These are phyloP conservation scores for Saturnia pavonia DNA, from an alignment of 2,888 invertebrate genomes.

Conservation along the genomic window DNA sequence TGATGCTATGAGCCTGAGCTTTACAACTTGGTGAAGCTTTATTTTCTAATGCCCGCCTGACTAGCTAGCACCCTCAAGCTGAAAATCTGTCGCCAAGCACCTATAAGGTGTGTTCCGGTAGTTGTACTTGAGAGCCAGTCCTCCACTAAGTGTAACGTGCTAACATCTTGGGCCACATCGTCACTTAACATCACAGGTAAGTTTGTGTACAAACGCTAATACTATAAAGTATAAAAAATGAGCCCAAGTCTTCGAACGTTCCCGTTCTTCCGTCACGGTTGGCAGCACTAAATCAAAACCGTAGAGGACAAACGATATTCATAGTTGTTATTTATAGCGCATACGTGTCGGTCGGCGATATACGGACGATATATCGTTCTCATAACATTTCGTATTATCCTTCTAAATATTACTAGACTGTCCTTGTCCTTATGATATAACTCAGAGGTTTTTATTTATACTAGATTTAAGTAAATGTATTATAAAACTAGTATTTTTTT, in stretches of 20 bases:
- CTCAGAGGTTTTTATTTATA: not conserved
- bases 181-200: too few species aligned
- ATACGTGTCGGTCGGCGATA: slow-evolving; percentile 32
- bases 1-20: too few species aligned
- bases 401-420: not conserved
- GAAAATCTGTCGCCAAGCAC: too few species aligned
- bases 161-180: too few species aligned
- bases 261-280: not conserved
- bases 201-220: too few species aligned
- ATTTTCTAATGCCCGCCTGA: too few species aligned
- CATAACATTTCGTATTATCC: not conserved
- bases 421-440: not conserved
- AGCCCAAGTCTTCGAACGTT: not conserved
- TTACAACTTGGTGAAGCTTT: too few species aligned
- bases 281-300: not conserved
- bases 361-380: slow-evolving; percentile 10
- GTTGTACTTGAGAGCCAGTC: too few species aligned
- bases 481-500: not conserved
- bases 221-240: too few species aligned
- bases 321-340: slow-evolving; percentile 34
- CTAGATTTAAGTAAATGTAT: not conserved
- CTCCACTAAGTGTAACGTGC: too few species aligned
- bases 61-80: too few species aligned
- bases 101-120: too few species aligned
- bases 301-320: slow-evolving; percentile 32